A percentile compares a stretch with the other conserved stretches of the same genome.
These are phyloP conservation scores for Suricata suricatta DNA, from an alignment of 2,113 vertebrate genomes.

Conservation along the genomic window DNA sequence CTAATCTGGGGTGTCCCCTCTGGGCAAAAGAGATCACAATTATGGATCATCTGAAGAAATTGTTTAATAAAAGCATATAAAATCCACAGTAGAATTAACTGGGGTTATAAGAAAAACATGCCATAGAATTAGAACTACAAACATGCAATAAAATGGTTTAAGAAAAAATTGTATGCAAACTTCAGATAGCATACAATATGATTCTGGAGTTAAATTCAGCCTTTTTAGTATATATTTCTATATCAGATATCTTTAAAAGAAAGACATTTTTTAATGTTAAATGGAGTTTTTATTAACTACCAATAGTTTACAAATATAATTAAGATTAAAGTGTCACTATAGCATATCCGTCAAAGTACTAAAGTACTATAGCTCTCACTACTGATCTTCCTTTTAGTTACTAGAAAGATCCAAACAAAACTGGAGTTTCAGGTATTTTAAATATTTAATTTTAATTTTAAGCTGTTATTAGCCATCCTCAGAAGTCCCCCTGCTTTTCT, in stretches of 20 bases:
- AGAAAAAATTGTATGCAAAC: not conserved
- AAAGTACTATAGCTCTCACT: not conserved
- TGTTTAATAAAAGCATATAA: not conserved
- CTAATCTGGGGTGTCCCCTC: not conserved
- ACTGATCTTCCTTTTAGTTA: not conserved
- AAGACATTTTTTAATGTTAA: not conserved
- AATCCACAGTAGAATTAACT: not conserved
- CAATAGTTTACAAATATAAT: not conserved
- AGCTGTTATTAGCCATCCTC: not conserved
- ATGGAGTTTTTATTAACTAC: constrained; percentile 8
- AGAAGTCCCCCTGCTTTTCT: not conserved
- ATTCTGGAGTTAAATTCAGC: not conserved
- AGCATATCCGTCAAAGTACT: not conserved
- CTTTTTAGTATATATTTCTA: not conserved
- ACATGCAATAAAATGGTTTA: not conserved
- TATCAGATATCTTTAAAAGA: not conserved
- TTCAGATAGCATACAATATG: not conserved
- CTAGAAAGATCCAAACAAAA: not conserved
- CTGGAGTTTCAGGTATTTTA: not conserved
- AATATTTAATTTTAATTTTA: not conserved
- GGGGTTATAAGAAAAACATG: not conserved
- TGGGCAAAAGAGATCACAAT: constrained; percentile 24
- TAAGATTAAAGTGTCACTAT: not conserved
- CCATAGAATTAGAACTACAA: not conserved
- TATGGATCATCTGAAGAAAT: not conserved